Evolutionary conservation across 1,140 invertebrate genomes (phyloP), one percentile per base, ranked within the genome.

Genomic region (Chlorops oryzae): DNA sequence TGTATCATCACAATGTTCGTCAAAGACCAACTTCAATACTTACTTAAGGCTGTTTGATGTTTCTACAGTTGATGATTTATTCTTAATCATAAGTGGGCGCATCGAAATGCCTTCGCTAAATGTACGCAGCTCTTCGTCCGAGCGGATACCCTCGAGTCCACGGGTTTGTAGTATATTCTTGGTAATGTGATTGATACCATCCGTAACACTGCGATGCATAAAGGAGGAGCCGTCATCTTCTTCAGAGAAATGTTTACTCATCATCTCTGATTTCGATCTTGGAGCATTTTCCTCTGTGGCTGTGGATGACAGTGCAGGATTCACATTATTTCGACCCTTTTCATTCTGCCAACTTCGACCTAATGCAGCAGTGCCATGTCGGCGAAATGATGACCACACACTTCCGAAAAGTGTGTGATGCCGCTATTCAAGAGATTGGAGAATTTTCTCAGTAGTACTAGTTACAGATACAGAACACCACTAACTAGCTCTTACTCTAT

Each of bases 351-450:
- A 17, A 21, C 24, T n/a, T n/a, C 65, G 59, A 6, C 57, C 47
- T 45, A 70, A 70, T 28, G 66, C 64, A 28, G 60, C 64, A 49
- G 61, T 74, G 3, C 76, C 78, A 47, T 77, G 77, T 55, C 85
- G 78, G 62, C 87, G 77, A 78, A 92, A 89, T 52, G 89, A 92
- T 4, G 90, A 92, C 90, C 90, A 93, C 17, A 93, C 90, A 65
- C 86, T 90, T 45, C 96, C 95, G 73, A 98, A 98, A 34, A 98
- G 76, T 27, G 92, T 92, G 75, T 98, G 95, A 73, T 98, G 95
- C 69, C 95, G 84, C 92, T 97, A 78, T 34, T 24, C 13, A 13
- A 23, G 20, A 15, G 13, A 15, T 22, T 7, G 24, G 17, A 23
- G 28, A 27, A 22, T 23, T 28, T 9, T 37, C 6, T 18, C 5